Conservation (phyloP, 2,888 invertebrate genomes). For the Megastigmus dorsalis region DNA sequence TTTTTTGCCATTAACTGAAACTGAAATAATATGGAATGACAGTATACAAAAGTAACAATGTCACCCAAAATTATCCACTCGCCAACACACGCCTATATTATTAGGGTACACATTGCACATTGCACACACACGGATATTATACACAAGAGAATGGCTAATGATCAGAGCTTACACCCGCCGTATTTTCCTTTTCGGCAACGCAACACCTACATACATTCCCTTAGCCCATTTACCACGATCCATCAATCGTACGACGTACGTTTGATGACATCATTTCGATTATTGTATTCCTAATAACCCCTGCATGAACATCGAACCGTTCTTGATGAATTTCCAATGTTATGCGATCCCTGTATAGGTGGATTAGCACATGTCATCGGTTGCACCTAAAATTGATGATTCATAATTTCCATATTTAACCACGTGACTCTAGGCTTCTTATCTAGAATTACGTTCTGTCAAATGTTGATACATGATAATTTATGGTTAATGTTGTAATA, state of each 20-base stretch:
- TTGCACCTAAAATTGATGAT: constrained; percentile 33
- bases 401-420: not conserved
- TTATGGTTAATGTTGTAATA: too few species aligned
- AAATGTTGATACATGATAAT: not conserved
- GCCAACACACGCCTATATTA: not conserved
- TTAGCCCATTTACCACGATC: not conserved
- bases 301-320: not conserved
- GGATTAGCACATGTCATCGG: constrained; percentile 30
- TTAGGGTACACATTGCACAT: too few species aligned
- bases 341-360: not conserved
- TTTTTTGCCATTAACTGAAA: too few species aligned
- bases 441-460: too few species aligned
- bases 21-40: too few species aligned
- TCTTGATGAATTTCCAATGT: constrained; percentile 32
- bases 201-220: constrained; percentile 4
- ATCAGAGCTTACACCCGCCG: not conserved
- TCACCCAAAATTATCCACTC: too few species aligned
- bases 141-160: constrained; percentile 29
- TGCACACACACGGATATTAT: too few species aligned
- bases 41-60: too few species aligned
- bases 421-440: not conserved
- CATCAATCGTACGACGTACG: constrained; percentile 21
- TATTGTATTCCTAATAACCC: too few species aligned
- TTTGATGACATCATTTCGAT: constrained; percentile 18
- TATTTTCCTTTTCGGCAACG: not conserved